Evolutionary conservation across 2,113 vertebrate genomes (phyloP).

Genomic region (Damaliscus lunatus): DNA sequence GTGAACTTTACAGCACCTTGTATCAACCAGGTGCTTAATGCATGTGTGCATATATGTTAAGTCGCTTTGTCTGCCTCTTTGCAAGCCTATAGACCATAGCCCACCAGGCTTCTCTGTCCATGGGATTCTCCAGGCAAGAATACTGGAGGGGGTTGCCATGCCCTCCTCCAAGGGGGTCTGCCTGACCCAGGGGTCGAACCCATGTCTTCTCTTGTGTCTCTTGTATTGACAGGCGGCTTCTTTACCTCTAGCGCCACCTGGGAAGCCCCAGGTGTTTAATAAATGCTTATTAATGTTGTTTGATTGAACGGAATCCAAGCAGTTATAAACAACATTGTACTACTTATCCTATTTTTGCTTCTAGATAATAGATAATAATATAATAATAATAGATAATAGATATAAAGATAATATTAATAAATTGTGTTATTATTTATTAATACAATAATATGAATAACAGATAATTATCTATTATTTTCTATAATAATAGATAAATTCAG

Average conservation of each 20-base stretch:
- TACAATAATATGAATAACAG: too few species aligned
- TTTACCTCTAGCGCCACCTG: neutral
- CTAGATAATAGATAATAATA: neutral
- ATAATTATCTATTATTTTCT: too few species aligned
- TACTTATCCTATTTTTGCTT: neutral
- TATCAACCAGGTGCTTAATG: neutral
- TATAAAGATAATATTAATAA: too few species aligned
- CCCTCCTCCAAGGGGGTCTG: neutral
- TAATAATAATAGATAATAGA: too few species aligned
- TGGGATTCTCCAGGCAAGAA: neutral
- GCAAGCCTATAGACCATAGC: neutral
- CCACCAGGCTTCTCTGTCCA: neutral
- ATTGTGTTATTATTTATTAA: too few species aligned
- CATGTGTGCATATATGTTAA: neutral
- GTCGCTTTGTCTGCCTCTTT: neutral
- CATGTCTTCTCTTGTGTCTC: neutral
- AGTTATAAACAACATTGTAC: neutral
- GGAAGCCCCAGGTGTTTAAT: neutral
- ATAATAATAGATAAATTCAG: neutral
- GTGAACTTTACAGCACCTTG: neutral
- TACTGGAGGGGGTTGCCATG: neutral
- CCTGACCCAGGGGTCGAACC: neutral
- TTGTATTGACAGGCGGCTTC: neutral
- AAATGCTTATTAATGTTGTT: neutral
- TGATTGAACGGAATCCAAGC: neutral